These are phyloP conservation scores for Eptesicus fuscus DNA, from an alignment of 2,113 vertebrate genomes.

Conservation along the genomic window DNA sequence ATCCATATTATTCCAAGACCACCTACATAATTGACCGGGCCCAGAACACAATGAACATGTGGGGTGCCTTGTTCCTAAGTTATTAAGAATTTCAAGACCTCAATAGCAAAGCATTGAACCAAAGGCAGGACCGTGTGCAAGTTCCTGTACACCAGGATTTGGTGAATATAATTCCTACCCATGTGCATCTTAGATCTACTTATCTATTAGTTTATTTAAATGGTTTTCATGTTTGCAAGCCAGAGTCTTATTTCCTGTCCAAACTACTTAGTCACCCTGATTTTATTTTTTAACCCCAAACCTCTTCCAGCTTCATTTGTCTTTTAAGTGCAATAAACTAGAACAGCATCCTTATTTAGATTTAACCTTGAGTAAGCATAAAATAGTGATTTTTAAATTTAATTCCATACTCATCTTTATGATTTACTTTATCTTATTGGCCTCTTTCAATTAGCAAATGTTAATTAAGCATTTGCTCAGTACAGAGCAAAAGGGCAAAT, in stretches of 20 bases:
- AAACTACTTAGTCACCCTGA: neutral
- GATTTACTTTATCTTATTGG: neutral
- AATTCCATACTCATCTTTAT: neutral
- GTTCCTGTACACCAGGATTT: neutral
- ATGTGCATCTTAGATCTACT: neutral
- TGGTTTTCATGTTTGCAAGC: neutral
- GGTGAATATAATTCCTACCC: neutral
- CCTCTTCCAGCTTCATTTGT: neutral
- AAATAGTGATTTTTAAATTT: neutral
- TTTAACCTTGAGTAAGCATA: neutral
- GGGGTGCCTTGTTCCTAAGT: neutral
- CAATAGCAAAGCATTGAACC: neutral
- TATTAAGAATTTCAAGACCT: neutral
- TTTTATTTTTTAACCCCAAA: neutral
- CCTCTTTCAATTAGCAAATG: slow-evolving; percentile 5
- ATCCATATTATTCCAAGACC: neutral
- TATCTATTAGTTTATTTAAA: neutral
- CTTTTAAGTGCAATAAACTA: neutral
- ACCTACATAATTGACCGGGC: neutral
- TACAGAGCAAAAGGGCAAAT: neutral
- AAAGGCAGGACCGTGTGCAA: neutral
- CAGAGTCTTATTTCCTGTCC: neutral
- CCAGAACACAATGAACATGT: neutral
- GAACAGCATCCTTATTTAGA: neutral
- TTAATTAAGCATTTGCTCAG: neutral